Evolutionary conservation across 2,888 invertebrate genomes (phyloP).

Genomic region (Automeris io): DNA sequence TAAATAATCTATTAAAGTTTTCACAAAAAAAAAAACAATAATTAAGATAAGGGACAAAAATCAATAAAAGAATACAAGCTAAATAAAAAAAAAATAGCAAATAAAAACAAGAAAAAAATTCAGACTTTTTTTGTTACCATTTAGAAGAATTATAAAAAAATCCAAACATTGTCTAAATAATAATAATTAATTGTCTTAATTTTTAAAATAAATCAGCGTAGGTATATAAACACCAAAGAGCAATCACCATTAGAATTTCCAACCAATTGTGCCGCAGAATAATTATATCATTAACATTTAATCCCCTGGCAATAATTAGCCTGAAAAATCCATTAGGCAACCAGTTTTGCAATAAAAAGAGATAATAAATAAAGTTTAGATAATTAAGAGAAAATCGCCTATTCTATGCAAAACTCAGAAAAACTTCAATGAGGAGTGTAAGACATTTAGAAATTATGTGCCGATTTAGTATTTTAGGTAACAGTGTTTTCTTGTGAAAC

Average conservation of each 20-base stretch:
- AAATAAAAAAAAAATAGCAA: no score
- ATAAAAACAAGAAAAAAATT: no score
- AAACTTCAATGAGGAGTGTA: conserved; percentile 16
- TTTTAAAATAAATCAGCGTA: no score
- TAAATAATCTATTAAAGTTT: no score
- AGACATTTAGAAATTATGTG: conserved; percentile 5
- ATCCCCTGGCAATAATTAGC: conserved; percentile 46
- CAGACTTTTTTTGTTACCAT: no score
- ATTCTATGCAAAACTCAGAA: conserved; percentile 1
- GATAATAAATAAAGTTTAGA: conserved; percentile 33
- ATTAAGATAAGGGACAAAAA: no score
- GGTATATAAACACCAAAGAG: not conserved
- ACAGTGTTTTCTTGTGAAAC: no score
- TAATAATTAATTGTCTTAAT: no score
- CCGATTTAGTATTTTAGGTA: not conserved
- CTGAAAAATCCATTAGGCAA: conserved; percentile 39
- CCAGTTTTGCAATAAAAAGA: conserved; percentile 32
- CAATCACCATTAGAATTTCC: conserved; percentile 1
- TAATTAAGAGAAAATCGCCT: conserved; percentile 28
- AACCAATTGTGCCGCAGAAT: not conserved
- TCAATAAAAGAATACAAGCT: no score
- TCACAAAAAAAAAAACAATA: no score
- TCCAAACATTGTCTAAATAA: no score
- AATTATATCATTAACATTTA: conserved; percentile 22
- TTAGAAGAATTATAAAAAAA: no score